phyloP scores from a whole-genome alignment of 2,113 vertebrate species.

The Meles meles region DNA sequence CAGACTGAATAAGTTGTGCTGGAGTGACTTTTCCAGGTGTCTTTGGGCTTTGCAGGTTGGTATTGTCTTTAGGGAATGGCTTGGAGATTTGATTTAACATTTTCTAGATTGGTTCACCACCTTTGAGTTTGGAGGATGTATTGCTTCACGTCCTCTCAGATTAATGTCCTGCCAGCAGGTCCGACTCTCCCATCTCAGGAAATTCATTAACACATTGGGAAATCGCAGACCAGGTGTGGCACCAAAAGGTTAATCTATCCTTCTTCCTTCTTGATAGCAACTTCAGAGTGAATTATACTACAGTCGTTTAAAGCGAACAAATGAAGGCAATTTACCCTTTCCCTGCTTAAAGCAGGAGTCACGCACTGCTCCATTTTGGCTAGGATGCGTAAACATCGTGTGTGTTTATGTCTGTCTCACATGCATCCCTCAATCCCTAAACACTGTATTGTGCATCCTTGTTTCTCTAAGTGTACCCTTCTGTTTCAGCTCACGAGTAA shows the following conservation, averaged over 20 bases:
- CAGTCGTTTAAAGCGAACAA: slow-evolving; percentile 11
- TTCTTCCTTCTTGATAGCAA: slow-evolving; percentile 53
- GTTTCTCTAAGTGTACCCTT: not conserved
- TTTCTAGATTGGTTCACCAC: slow-evolving; percentile 71
- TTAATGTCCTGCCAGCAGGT: slow-evolving; percentile 70
- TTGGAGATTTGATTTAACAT: slow-evolving; percentile 72
- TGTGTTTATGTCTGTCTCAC: not conserved
- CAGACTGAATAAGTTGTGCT: not conserved
- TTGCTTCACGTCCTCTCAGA: slow-evolving; percentile 49
- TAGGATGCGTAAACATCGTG: not conserved
- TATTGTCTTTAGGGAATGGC: slow-evolving; percentile 55
- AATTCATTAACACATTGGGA: slow-evolving; percentile 74
- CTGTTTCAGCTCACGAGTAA: not conserved
- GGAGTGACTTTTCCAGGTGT: slow-evolving; percentile 58
- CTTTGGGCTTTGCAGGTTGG: slow-evolving; percentile 53
- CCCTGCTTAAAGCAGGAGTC: not conserved
- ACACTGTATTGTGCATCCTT: not conserved
- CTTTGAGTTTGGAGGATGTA: slow-evolving; percentile 62
- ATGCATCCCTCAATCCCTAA: not conserved
- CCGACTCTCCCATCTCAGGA: slow-evolving; percentile 56
- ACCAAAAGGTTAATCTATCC: slow-evolving; percentile 73
- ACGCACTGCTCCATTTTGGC: not conserved
- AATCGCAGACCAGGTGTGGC: slow-evolving; percentile 66
- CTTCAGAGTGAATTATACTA: slow-evolving; percentile 57
- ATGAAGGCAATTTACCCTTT: slow-evolving; percentile 29